Evolutionary conservation across 2,888 invertebrate species (phyloP), one percentile per base, ranked within the genome.

Genomic region (Tachina lurida): DNA sequence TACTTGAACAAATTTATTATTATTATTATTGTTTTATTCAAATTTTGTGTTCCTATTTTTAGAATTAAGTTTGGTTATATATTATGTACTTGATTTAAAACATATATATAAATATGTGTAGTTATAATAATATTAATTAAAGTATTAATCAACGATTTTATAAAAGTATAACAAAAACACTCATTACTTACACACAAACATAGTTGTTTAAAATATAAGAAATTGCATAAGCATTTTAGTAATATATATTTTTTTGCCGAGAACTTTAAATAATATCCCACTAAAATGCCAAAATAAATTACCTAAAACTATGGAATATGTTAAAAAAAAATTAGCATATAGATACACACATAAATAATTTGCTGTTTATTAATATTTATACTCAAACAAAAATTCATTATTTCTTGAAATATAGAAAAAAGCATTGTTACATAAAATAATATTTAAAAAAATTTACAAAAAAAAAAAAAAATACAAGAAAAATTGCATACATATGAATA

Each of bases 141-240:
- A 80, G 67, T 67, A 81, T 81, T 74, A 85, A 56, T 81, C 77
- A 85, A 85, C 52, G 84, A 84, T 67, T 76, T 76, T 79, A 65
- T 70, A 79, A 58, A 41, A 71, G 12, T 12, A 73, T 49, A 76
- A 54, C 56, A 5, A 19, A 60, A 84, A 79, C 74, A 80, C 76
- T 80, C 60, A 84, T 81, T 77, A 81, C 79, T 49, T 60, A 52
- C 22, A 85, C 71, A 84, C 80, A 73, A 54, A 68, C 3, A 45
- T 75, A 75, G 68, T 62, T 81, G 62, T 81, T 70, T 45, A 68
- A 71, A 62, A 15, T 47, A 41, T 58, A 41, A 12, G 19, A 73
- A 56, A 17, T 63, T 43, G 63, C 71, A 81, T 19, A 45, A 67
- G 17, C 31, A 58, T 22, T 67, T 79, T 65, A 49, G 47, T n/a